These are phyloP conservation scores for Eilema depressum DNA, from an alignment of 2,888 invertebrate species.

Conservation along the genomic window DNA sequence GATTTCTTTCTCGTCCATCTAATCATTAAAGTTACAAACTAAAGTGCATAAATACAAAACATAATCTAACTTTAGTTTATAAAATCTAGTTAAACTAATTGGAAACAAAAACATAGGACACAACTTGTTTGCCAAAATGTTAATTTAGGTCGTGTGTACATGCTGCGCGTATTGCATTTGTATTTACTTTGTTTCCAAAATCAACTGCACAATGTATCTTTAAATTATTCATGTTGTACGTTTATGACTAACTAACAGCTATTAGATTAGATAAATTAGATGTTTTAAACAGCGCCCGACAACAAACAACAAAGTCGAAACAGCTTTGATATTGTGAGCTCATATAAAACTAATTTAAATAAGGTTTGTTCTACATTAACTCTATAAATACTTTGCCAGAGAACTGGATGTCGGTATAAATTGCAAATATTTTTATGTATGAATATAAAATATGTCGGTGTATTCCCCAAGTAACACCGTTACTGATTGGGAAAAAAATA, in stretches of 20 bases:
- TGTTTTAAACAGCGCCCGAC: neutral
- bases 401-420: no score
- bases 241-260: neutral
- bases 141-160: constrained; percentile 43
- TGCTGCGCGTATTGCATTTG: constrained; percentile 35
- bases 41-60: neutral
- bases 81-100: constrained; percentile 53
- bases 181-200: constrained; percentile 36
- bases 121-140: constrained; percentile 52
- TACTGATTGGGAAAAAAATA: no score
- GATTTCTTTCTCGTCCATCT: constrained; percentile 1
- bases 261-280: neutral
- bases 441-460: no score
- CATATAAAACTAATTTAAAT: neutral
- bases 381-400: neutral
- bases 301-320: neutral
- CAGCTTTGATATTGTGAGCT: neutral
- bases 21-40: constrained; percentile 8
- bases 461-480: no score
- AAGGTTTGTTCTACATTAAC: neutral
- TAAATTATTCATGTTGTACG: neutral
- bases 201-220: constrained; percentile 13
- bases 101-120: constrained; percentile 54
- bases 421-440: no score
- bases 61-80: constrained; percentile 38